Evolutionary conservation across 2,888 invertebrate genomes (phyloP).

Genomic region (Meliscaeva auricollis): DNA sequence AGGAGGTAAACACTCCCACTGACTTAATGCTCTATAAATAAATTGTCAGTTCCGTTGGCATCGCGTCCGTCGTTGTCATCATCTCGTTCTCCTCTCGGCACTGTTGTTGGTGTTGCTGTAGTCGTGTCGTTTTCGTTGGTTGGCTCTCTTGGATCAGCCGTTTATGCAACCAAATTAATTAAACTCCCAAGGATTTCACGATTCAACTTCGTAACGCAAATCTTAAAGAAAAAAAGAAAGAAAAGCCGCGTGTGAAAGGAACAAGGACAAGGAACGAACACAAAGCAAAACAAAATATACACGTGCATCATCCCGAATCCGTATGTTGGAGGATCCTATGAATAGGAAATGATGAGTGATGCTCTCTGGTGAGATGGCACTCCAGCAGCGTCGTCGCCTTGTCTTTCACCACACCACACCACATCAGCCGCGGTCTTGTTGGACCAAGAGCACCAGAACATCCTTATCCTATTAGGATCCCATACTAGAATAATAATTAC

Average conservation of each 20-base stretch:
- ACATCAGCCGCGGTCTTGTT: not conserved
- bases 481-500: constrained; percentile 73
- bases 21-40: constrained; percentile 64
- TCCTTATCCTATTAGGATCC: constrained; percentile 70
- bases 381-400: not conserved
- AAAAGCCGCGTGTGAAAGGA: not conserved
- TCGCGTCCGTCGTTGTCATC: not conserved
- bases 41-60: constrained; percentile 1
- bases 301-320: constrained; percentile 14
- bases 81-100: not conserved
- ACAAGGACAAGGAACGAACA: constrained; percentile 10
- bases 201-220: constrained; percentile 17
- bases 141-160: constrained; percentile 28
- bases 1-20: constrained; percentile 37
- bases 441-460: constrained; percentile 19
- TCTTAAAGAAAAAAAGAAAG: not conserved
- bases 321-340: constrained; percentile 43
- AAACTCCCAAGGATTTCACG: constrained; percentile 37
- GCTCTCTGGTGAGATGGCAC: constrained; percentile 26
- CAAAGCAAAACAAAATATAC: not conserved
- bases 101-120: not conserved
- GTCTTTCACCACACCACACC: not conserved
- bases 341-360: constrained; percentile 68
- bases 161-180: constrained; percentile 64
- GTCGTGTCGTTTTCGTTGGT: not conserved